Base-by-base conservation (phyloP, 1,140 invertebrate genomes). In the Lepeophtheirus salmonis region DNA sequence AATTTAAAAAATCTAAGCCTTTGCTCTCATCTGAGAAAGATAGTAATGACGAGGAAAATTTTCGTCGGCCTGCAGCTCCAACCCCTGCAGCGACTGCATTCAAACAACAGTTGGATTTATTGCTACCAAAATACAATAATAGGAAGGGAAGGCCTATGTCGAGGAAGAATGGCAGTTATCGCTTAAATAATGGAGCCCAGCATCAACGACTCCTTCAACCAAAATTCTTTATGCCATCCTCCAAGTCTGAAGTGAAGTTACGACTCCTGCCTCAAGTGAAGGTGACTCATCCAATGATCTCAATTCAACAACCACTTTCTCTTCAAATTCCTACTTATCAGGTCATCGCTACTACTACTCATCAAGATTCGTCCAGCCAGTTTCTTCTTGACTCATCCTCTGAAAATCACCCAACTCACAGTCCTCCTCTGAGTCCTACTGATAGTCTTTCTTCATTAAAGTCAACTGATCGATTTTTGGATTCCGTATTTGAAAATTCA, bases 101-200 rank as follows among this genome's bases (percentile, higher is more conserved):
- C 22, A 57, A 57, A n/a, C 55, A 57, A 17, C 55, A 57, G 25
- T 23, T 57, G 23, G 26, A 30, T n/a, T 17, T 26, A 12, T 23
- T 57, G 14, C 10, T 57, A 6, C 55, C 55, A 17, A 57, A 41
- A 25, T 57, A 57, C 26, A 57, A 30, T 23, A 25, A n/a, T 16
- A 13, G 55, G 13, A 57, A 57, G 25, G 55, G 55, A n/a, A 17
- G 55, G 21, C 23, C 55, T 18, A 26, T 30, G 3, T 26, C 55
- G 22, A 17, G 55, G 2, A 26, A 25, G 26, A 57, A 24, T 2
- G 17, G 16, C 17, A 17, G 16, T 14, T 13, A 24, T 1, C 22
- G 26, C 16, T n/a, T n/a, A n/a, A n/a, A n/a, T n/a, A n/a, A n/a
- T n/a, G n/a, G n/a, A n/a, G n/a, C n/a, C n/a, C n/a, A n/a, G n/a